A percentile compares a stretch with the other conserved stretches of the same genome.
Conservation (phyloP, 2,113 vertebrate genomes). For the Stegostoma tigrinum region DNA sequence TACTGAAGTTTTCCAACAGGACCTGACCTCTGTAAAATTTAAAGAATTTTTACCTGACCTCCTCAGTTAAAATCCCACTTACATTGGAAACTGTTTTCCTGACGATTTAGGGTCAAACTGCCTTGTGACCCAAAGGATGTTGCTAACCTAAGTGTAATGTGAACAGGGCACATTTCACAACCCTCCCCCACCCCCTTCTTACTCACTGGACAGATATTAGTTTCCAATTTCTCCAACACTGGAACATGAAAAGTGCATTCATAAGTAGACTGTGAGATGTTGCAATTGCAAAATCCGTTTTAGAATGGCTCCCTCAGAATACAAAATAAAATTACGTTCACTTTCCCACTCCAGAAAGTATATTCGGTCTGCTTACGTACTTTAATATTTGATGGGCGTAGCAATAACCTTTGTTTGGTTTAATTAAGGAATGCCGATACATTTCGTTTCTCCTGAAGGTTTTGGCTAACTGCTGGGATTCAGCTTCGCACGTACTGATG, state of each 20-base stretch:
- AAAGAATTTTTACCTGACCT: not conserved
- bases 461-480: not conserved
- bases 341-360: not conserved
- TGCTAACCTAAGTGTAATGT: not conserved
- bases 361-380: not conserved
- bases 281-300: not conserved
- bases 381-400: not conserved
- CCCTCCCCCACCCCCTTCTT: not conserved
- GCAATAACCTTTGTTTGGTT: not conserved
- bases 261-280: not conserved
- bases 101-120: not conserved
- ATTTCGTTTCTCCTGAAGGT: not conserved
- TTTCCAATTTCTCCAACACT: not conserved
- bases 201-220: not conserved
- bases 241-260: not conserved
- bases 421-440: not conserved
- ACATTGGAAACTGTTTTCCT: not conserved
- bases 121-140: not conserved
- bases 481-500: not conserved
- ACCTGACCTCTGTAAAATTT: conserved; percentile 23
- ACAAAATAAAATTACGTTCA: not conserved
- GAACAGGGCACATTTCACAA: conserved; percentile 12
- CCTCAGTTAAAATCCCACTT: not conserved
- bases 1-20: conserved; percentile 24
- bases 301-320: not conserved